Evolutionary conservation across 2,888 invertebrate species (phyloP).

Genomic region (Mesorhabditis belari): DNA sequence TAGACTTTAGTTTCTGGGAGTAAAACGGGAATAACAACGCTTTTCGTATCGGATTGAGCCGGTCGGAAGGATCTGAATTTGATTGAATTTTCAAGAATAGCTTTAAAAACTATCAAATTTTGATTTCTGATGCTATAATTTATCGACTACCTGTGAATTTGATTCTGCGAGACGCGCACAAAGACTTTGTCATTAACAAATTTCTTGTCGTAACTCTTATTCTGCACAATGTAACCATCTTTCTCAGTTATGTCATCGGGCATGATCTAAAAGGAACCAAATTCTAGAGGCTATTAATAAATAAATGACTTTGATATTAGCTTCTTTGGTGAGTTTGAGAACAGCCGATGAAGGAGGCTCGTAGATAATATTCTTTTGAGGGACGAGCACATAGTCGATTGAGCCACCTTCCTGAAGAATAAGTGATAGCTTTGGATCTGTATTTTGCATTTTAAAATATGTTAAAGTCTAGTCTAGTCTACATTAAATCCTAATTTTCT

Average conservation of each 20-base stretch:
- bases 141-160: conserved; percentile 5
- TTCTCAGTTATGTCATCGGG: conserved; percentile 49
- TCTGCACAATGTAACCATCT: conserved; percentile 49
- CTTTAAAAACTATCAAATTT: not conserved
- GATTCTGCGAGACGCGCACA: conserved; percentile 6
- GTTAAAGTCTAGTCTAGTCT: too few relatives aligned
- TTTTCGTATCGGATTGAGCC: not conserved
- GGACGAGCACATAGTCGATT: conserved; percentile 6
- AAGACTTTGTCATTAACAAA: conserved; percentile 4
- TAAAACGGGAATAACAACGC: not conserved
- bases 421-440: too few relatives aligned
- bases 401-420: not conserved
- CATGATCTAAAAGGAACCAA: conserved; percentile 34
- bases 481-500: too few relatives aligned
- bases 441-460: too few relatives aligned
- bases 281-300: not conserved
- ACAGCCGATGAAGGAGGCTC: conserved; percentile 48
- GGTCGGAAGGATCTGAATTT: not conserved
- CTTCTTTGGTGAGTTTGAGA: conserved; percentile 43
- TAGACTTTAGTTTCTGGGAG: not conserved
- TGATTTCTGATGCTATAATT: not conserved
- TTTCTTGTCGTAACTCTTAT: conserved; percentile 41
- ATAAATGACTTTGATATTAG: conserved; percentile 44
- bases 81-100: too few relatives aligned
- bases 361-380: conserved; percentile 50